These are phyloP conservation scores for Heliconius congener DNA, from an alignment of 1,140 invertebrate species.

Conservation along the genomic window DNA sequence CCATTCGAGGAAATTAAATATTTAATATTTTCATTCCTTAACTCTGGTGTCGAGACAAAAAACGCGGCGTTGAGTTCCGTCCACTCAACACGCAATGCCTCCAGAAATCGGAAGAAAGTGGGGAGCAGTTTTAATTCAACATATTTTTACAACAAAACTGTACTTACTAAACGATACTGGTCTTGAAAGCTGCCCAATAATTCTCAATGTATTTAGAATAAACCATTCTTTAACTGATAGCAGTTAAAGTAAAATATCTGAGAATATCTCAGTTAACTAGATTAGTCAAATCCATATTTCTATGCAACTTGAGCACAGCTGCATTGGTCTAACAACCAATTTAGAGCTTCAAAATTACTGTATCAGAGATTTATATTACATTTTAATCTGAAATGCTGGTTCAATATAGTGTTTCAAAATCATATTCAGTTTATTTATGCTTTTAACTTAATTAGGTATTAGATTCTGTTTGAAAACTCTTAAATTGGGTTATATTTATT, in stretches of 20 bases:
- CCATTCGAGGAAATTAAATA: no score
- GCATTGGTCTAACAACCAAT: conserved; percentile 37
- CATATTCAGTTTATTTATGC: not conserved
- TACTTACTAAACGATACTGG: not conserved
- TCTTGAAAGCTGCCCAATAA: not conserved
- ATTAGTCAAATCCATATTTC: conserved; percentile 31
- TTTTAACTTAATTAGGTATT: not conserved
- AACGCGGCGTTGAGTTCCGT: no score
- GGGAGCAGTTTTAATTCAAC: no score
- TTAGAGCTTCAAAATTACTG: conserved; percentile 26
- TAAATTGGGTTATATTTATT: not conserved
- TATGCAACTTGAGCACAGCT: conserved; percentile 31
- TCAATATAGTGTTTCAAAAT: not conserved
- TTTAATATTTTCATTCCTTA: not conserved
- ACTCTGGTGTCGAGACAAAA: not conserved
- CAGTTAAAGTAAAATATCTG: not conserved
- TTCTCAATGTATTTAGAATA: not conserved
- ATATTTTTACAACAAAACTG: no score
- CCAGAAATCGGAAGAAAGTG: no score
- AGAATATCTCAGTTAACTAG: conserved; percentile 5
- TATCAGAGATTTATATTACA: conserved; percentile 14
- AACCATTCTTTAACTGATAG: not conserved
- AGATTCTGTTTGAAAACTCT: not conserved
- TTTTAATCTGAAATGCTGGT: not conserved
- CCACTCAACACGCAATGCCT: no score